Conservation (phyloP, 2,888 invertebrate species). For the Melieria crassipennis region DNA sequence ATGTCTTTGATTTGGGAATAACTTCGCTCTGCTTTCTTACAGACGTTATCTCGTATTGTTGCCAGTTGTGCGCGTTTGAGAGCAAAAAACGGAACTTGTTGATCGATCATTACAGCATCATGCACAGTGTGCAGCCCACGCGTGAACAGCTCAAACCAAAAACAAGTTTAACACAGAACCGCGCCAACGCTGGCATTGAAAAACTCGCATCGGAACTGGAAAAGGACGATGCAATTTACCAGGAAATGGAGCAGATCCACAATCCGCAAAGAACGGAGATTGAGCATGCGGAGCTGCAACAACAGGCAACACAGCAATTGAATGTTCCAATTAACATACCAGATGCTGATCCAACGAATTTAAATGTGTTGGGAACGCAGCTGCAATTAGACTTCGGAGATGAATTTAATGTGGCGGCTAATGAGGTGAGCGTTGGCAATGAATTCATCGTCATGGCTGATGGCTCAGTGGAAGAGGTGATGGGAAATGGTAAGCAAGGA, state of each 20-base stretch:
- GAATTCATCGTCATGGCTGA: constrained; percentile 57
- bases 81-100: constrained; percentile 47
- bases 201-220: background rate
- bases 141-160: constrained; percentile 46
- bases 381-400: constrained; percentile 26
- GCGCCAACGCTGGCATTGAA: background rate
- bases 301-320: background rate
- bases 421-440: constrained; percentile 51
- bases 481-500: constrained; percentile 43
- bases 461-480: constrained; percentile 55
- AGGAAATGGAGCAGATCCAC: constrained; percentile 29
- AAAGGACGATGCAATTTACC: constrained; percentile 12
- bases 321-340: constrained; percentile 13
- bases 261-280: background rate
- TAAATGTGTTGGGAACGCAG: background rate
- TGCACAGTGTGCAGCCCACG: constrained; percentile 44
- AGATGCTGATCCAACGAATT: background rate
- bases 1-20: background rate
- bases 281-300: background rate
- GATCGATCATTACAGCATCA: constrained; percentile 49
- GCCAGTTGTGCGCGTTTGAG: constrained; percentile 52
- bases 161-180: constrained; percentile 25
- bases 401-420: constrained; percentile 32
- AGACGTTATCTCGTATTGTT: constrained; percentile 51
- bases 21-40: background rate